These are phyloP conservation scores for Dreissena polymorpha DNA, from an alignment of 1,140 invertebrate species.

Conservation along the genomic window DNA sequence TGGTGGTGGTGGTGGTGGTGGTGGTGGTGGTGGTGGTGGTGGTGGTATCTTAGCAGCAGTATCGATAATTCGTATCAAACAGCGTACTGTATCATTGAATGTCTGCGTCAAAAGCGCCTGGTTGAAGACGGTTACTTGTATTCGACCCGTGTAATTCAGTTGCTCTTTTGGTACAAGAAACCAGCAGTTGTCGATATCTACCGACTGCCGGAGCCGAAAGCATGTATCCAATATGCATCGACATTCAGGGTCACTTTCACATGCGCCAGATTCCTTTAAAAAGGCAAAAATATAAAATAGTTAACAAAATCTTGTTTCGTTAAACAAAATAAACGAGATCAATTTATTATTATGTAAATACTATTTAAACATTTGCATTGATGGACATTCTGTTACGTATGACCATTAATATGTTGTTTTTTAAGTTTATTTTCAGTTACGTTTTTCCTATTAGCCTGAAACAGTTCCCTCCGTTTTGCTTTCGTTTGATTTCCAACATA, in stretches of 20 bases:
- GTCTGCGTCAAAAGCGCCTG: slow-evolving; percentile 24
- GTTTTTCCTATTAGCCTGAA: slow-evolving; percentile 29
- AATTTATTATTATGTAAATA: too few relatives aligned
- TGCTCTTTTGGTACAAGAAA: slow-evolving; percentile 41
- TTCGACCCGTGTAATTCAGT: slow-evolving; percentile 15
- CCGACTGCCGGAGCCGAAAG: slow-evolving; percentile 6
- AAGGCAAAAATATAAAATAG: neutral
- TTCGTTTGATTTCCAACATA: slow-evolving; percentile 17
- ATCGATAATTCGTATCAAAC: too few relatives aligned
- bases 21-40: slow-evolving; percentile 10
- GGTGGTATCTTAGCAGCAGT: neutral
- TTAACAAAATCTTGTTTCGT: too few relatives aligned
- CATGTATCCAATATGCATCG: slow-evolving; percentile 15
- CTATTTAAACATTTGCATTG: too few relatives aligned
- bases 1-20: neutral
- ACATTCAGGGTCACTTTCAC: neutral
- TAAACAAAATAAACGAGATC: too few relatives aligned
- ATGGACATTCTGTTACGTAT: too few relatives aligned
- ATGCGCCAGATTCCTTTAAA: slow-evolving; percentile 4
- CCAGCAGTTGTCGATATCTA: slow-evolving; percentile 47
- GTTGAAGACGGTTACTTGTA: slow-evolving; percentile 33
- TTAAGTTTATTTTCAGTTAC: slow-evolving; percentile 1
- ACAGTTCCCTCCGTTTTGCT: neutral
- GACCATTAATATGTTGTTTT: neutral
- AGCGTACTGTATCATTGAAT: slow-evolving; percentile 1